These are phyloP conservation scores for Rhogogaster chlorosoma DNA, from an alignment of 2,888 invertebrate species.

Conservation along the genomic window DNA sequence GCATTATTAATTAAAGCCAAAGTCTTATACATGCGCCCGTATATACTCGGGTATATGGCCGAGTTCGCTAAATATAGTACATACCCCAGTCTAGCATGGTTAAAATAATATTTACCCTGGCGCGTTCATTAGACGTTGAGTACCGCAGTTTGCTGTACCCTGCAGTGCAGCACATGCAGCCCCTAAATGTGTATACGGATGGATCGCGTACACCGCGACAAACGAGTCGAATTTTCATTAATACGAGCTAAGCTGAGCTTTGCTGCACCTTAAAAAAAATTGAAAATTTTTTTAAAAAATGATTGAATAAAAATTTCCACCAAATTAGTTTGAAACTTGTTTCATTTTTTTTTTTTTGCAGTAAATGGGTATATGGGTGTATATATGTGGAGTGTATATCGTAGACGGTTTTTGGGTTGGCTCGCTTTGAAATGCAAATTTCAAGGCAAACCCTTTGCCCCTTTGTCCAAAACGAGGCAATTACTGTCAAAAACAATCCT, in stretches of 20 bases:
- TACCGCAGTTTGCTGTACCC: not conserved
- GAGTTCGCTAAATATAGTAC: slow-evolving; percentile 69
- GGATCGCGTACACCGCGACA: slow-evolving; percentile 62
- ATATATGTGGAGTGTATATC: not conserved
- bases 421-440: slow-evolving; percentile 44
- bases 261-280: too few relatives aligned
- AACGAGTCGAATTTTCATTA: slow-evolving; percentile 76
- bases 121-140: slow-evolving; percentile 74
- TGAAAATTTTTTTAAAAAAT: too few relatives aligned
- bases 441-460: slow-evolving; percentile 43
- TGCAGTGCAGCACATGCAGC: not conserved
- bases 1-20: slow-evolving; percentile 77
- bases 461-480: slow-evolving; percentile 64
- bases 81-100: slow-evolving; percentile 58
- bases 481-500: slow-evolving; percentile 71
- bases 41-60: slow-evolving; percentile 58
- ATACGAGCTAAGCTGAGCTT: too few relatives aligned
- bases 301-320: too few relatives aligned
- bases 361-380: too few relatives aligned
- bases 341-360: not conserved
- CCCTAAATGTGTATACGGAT: slow-evolving; percentile 46
- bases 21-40: slow-evolving; percentile 62
- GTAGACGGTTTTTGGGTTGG: slow-evolving; percentile 6
- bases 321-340: not conserved
- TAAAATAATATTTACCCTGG: slow-evolving; percentile 76